Base-by-base conservation (phyloP, 2,888 invertebrate genomes). In the Pycnomerus fuliginosus region DNA sequence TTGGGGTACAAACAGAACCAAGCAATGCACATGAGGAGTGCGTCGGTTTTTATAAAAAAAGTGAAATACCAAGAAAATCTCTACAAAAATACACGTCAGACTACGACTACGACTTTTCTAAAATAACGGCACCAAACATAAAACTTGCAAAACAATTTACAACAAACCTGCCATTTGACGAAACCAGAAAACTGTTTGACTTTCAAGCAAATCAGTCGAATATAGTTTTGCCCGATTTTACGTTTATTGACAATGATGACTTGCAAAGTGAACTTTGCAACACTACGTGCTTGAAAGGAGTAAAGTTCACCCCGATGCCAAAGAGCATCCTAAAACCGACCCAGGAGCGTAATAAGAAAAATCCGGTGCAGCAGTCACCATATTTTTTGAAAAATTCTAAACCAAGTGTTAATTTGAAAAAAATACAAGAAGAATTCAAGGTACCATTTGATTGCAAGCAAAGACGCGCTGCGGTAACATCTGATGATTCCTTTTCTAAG, bases 21-120 rank as follows among this genome's bases (percentile, higher is more conserved):
- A 27, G 30, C 8, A 23, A 40, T 27, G 12, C 24, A 17, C 10
- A 29, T 20, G 5, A 17, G 8, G 3, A 17, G 1, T 16, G 16
- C 10, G 35, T 22, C 3, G 11, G 13, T n/a, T n/a, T n/a, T n/a
- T n/a, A n/a, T n/a, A n/a, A n/a, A n/a, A n/a, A n/a, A n/a, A n/a
- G n/a, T n/a, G n/a, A n/a, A 7, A 20, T n/a, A 8, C 33, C 25
- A 1, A 29, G 44, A 32, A 48, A 29, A 17, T 28, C 48, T 4
- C 8, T 44, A 7, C 16, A 24, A 20, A 33, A 27, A 16, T 45
- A 22, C 35, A 15, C 34, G 11, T 45, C 49, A 2, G 45, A 45
- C n/a, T 45, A 49, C 12, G 35, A 49, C 38, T 49, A 34, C 36
- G 42, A 49, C 30, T 45, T 39, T 20, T 41, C 44, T 2, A 35